Conservation (phyloP, 2,113 vertebrate genomes). For the Corythaixoides concolor region DNA sequence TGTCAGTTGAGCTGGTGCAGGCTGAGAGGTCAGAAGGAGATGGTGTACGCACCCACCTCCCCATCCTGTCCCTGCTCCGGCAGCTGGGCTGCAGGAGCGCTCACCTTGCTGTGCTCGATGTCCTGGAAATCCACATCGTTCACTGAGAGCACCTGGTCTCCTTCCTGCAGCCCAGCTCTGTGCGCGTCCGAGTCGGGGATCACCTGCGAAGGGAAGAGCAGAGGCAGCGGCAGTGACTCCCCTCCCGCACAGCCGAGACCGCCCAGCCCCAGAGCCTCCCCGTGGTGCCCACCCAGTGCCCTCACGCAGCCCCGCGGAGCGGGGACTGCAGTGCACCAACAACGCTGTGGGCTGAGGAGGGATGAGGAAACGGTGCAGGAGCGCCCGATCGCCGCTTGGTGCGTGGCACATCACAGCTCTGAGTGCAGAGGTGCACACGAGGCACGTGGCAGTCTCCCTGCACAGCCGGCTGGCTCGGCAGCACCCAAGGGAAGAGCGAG, state of each 20-base stretch:
- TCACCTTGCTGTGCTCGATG: slow-evolving; percentile 95
- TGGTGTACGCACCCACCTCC: accelerated
- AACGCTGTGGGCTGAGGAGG: not conserved
- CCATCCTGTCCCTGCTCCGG: not conserved
- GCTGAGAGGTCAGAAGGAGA: too few species aligned
- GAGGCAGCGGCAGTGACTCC: not conserved
- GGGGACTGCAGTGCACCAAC: not conserved
- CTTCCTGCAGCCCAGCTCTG: slow-evolving; percentile 93
- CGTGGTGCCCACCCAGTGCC: accelerated
- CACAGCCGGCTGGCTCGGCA: not conserved
- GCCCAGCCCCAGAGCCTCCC: not conserved
- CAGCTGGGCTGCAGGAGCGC: not conserved
- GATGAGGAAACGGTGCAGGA: not conserved
- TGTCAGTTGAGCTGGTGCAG: not conserved
- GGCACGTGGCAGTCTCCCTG: not conserved
- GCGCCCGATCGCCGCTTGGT: not conserved
- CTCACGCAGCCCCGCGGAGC: accelerated
- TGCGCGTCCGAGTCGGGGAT: slow-evolving; percentile 96
- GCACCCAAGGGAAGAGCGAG: not conserved
- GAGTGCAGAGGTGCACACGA: accelerated
- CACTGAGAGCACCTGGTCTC: slow-evolving; percentile 95
- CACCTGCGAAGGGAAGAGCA: slow-evolving; percentile 75
- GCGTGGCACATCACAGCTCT: not conserved
- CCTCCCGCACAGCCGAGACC: not conserved
- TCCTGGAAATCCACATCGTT: slow-evolving; percentile 99